phyloP scores from a whole-genome alignment of 2,888 invertebrate genomes.

The Chrysolina oricalcia region DNA sequence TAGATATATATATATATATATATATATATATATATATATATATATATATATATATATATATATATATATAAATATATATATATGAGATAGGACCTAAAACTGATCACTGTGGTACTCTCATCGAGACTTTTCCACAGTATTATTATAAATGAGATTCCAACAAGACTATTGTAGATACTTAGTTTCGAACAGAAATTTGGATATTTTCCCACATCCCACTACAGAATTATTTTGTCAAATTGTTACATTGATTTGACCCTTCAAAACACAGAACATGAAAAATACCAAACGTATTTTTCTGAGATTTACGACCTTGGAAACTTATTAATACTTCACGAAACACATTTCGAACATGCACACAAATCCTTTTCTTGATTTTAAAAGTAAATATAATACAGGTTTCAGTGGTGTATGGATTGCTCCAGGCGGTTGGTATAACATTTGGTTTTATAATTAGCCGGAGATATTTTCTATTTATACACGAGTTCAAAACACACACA shows the following conservation, averaged over 20 bases:
- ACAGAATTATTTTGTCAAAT: neutral
- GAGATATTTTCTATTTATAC: constrained; percentile 44
- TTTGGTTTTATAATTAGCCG: constrained; percentile 53
- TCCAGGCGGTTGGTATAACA: constrained; percentile 38
- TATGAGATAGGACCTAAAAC: no score
- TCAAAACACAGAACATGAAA: neutral
- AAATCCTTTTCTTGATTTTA: constrained; percentile 37
- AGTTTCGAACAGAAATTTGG: no score
- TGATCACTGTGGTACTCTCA: no score
- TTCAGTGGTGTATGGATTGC: constrained; percentile 46
- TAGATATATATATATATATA: no score
- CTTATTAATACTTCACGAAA: constrained; percentile 10
- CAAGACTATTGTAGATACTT: no score
- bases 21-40: no score
- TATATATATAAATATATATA: no score
- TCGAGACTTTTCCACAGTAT: no score
- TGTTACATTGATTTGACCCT: neutral
- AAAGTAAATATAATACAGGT: constrained; percentile 52
- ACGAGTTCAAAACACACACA: constrained; percentile 38
- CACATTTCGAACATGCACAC: constrained; percentile 3
- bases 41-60: no score
- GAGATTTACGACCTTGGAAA: constrained; percentile 5
- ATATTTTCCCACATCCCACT: no score
- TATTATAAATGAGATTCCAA: no score
- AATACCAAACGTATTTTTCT: neutral